phyloP scores from a whole-genome alignment of 2,797 vertebrate species.

The Sylvia borin region DNA sequence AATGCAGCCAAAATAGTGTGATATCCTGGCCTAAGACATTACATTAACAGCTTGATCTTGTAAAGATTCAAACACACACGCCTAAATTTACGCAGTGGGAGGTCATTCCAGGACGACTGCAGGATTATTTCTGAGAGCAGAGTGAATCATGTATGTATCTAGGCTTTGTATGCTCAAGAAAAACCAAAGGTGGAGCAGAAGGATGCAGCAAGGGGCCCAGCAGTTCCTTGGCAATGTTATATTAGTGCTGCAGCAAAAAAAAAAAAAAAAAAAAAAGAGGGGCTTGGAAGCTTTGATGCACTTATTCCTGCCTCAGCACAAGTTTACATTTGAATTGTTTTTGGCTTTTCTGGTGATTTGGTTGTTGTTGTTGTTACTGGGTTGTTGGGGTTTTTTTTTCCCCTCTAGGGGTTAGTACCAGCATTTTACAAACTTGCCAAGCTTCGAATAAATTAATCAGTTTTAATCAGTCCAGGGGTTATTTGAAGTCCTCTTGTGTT shows the following conservation, averaged over 20 bases:
- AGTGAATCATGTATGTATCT: background rate
- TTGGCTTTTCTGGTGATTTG: background rate
- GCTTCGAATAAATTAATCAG: background rate
- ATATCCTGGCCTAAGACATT: background rate
- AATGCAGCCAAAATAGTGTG: background rate
- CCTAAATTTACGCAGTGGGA: slow-evolving; percentile 50
- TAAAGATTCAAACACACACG: slow-evolving; percentile 1
- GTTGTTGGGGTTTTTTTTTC: background rate
- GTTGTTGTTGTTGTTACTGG: background rate
- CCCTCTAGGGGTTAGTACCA: background rate
- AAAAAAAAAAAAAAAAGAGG: background rate
- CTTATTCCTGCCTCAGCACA: background rate
- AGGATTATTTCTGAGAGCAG: slow-evolving; percentile 15
- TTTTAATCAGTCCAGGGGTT: background rate
- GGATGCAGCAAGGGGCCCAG: slow-evolving; percentile 4
- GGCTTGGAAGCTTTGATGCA: background rate
- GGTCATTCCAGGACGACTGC: slow-evolving; percentile 15
- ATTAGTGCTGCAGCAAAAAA: background rate
- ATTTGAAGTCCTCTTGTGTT: background rate
- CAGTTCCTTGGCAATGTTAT: background rate
- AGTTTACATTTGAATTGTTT: background rate
- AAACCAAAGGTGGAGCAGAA: slow-evolving; percentile 1
- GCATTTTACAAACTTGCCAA: background rate
- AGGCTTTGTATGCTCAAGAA: slow-evolving; percentile 2
- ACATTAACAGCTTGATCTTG: slow-evolving; percentile 18